A percentile compares a stretch with the other conserved stretches of the same genome.
These are phyloP conservation scores for Anguilla rostrata DNA, from an alignment of 2,113 vertebrate species.

Conservation along the genomic window DNA sequence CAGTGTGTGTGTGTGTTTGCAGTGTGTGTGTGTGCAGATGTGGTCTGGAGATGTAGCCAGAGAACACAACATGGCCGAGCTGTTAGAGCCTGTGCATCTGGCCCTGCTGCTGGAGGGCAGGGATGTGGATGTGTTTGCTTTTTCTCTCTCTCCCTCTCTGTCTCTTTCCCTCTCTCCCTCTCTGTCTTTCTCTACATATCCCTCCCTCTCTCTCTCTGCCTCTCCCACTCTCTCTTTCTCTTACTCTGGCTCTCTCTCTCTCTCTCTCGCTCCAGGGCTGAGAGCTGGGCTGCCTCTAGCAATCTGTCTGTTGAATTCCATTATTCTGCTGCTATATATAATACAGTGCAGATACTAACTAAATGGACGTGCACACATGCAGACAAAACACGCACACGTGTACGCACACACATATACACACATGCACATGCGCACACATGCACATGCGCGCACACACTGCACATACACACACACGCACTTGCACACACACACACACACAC, in stretches of 20 bases:
- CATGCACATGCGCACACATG: background rate
- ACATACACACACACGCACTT: background rate
- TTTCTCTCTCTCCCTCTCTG: background rate
- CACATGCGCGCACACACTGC: background rate
- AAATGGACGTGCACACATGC: background rate
- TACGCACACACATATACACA: background rate
- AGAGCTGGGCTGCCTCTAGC: constrained; percentile 32
- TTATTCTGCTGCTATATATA: background rate
- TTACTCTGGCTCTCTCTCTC: constrained; percentile 10
- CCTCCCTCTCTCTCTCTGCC: constrained; percentile 24
- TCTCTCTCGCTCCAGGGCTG: constrained; percentile 11
- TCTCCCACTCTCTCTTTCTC: too few relatives aligned
- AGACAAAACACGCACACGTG: background rate
- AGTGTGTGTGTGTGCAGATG: too few relatives aligned
- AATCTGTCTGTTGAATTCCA: constrained; percentile 16
- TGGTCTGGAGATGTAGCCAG: too few relatives aligned
- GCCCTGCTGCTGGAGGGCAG: too few relatives aligned
- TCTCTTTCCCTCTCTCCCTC: too few relatives aligned
- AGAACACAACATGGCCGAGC: too few relatives aligned
- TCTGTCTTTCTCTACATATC: constrained; percentile 26
- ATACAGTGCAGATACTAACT: background rate
- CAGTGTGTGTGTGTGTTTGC: background rate
- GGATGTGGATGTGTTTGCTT: background rate
- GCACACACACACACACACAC: background rate
- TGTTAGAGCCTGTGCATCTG: too few relatives aligned